Evolutionary conservation across 2,113 vertebrate species (phyloP).

Genomic region (Anser brachyrhynchus): DNA sequence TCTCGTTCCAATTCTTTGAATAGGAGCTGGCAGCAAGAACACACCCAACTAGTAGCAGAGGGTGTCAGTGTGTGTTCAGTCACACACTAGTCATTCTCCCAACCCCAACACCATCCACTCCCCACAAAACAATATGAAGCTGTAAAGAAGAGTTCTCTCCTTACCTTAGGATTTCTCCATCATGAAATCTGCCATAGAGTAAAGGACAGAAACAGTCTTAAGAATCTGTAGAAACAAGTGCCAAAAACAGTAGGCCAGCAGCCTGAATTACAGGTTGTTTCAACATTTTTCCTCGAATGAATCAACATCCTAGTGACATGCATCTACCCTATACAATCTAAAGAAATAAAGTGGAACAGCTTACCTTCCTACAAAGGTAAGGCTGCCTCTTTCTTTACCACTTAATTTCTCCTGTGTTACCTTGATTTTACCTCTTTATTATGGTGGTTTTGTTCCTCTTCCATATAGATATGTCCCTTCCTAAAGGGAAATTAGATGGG

Average conservation of each 20-base stretch:
- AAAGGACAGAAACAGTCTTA: not conserved
- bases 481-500: not conserved
- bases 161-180: not conserved
- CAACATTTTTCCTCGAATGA: not conserved
- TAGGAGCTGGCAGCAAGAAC: not conserved
- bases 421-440: not conserved
- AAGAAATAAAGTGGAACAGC: not conserved
- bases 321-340: not conserved
- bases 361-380: not conserved
- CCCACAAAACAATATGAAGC: not conserved
- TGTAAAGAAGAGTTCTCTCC: not conserved
- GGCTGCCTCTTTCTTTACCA: not conserved
- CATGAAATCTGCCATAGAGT: not conserved
- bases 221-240: not conserved
- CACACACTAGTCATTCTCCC: not conserved
- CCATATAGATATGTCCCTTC: not conserved
- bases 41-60: not conserved
- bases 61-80: not conserved
- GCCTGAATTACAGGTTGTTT: rapidly evolving
- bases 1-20: not conserved
- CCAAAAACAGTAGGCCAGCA: not conserved
- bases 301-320: not conserved
- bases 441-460: not conserved
- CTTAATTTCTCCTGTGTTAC: not conserved
- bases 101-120: not conserved